Evolutionary conservation across 2,888 invertebrate species (phyloP).

Genomic region (Acrobeloides nanus): DNA sequence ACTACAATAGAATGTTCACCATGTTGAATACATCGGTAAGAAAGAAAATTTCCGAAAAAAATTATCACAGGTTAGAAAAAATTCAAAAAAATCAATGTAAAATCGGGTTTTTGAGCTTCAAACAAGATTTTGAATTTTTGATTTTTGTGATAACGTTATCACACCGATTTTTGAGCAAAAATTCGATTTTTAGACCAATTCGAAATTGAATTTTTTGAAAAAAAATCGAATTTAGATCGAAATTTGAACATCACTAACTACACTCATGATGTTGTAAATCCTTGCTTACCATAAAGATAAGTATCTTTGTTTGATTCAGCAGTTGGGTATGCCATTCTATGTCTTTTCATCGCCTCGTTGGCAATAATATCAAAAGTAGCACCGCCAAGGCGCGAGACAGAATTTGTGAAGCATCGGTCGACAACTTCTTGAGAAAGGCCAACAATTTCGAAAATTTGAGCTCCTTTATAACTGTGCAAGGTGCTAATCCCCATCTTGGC

Average conservation of each 20-base stretch:
- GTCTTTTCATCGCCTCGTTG: slow-evolving; percentile 46
- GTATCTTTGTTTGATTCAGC: slow-evolving; percentile 26
- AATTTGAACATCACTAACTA: too few species aligned
- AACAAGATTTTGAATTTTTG: background rate
- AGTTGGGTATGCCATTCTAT: slow-evolving; percentile 46
- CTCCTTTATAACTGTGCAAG: slow-evolving; percentile 93
- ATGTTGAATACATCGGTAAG: too few species aligned
- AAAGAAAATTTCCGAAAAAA: too few species aligned
- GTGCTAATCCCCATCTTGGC: slow-evolving; percentile 99
- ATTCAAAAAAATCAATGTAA: too few species aligned
- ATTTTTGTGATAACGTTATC: background rate
- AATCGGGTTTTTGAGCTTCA: too few species aligned
- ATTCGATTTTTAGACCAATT: too few species aligned
- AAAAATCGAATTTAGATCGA: too few species aligned
- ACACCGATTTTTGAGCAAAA: too few species aligned
- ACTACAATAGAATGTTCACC: too few species aligned
- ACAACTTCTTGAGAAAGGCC: slow-evolving; percentile 85
- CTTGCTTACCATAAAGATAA: slow-evolving; percentile 35
- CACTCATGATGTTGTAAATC: slow-evolving; percentile 36
- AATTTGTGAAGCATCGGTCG: slow-evolving; percentile 77
- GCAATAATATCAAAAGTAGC: slow-evolving; percentile 74
- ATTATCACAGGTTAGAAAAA: too few species aligned
- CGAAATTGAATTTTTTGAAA: too few species aligned
- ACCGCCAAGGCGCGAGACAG: slow-evolving; percentile 74
- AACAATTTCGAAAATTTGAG: slow-evolving; percentile 97